These are phyloP conservation scores for Masticophis lateralis DNA, from an alignment of 2,797 vertebrate species.

Conservation along the genomic window DNA sequence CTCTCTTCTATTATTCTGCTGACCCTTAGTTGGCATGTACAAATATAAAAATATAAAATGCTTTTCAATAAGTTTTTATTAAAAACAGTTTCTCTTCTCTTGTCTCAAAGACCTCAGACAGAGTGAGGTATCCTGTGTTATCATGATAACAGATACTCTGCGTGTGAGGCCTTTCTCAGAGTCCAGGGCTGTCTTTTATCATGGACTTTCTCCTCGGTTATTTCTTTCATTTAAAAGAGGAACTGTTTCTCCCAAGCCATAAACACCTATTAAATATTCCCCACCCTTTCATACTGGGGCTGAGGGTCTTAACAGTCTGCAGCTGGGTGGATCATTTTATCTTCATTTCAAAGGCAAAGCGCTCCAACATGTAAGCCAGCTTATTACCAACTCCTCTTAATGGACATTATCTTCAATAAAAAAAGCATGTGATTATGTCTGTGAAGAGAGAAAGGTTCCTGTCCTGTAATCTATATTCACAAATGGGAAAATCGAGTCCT, in stretches of 20 bases:
- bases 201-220: conserved; percentile 63
- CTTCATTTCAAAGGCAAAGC: conserved; percentile 67
- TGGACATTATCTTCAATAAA: conserved; percentile 49
- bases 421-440: conserved; percentile 24
- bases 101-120: conserved; percentile 43
- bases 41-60: conserved; percentile 53
- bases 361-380: conserved; percentile 63
- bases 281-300: conserved; percentile 63
- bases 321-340: conserved; percentile 67
- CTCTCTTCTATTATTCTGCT: conserved; percentile 61
- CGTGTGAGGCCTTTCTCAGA: conserved; percentile 57
- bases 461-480: conserved; percentile 25
- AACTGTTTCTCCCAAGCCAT: conserved; percentile 68
- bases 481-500: conserved; percentile 5
- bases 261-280: conserved; percentile 75
- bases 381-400: conserved; percentile 56
- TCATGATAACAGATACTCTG: conserved; percentile 56
- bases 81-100: conserved; percentile 29
- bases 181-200: conserved; percentile 64
- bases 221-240: conserved; percentile 67
- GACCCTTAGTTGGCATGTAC: conserved; percentile 59
- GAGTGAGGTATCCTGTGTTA: conserved; percentile 41
- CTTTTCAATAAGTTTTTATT: conserved; percentile 52
- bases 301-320: conserved; percentile 70
- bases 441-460: conserved; percentile 17